phyloP scores from a whole-genome alignment of 2,888 invertebrate species.

The Lacanobia oleracea region DNA sequence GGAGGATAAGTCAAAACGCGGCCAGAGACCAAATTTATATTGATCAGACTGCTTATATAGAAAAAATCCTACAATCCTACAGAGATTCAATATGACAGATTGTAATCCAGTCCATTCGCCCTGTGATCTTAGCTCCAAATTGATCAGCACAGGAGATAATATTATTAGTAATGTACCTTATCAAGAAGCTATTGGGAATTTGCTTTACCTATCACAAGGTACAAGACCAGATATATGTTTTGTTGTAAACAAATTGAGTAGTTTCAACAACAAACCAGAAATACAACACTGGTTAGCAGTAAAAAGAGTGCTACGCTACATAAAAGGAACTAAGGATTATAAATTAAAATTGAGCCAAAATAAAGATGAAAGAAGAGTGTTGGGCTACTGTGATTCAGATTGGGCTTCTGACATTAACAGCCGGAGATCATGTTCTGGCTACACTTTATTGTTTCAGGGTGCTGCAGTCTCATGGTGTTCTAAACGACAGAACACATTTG shows the following conservation, averaged over 20 bases:
- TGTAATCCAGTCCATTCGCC: too few species aligned
- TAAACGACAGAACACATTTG: conserved; percentile 47
- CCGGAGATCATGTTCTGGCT: conserved; percentile 17
- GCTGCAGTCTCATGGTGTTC: conserved; percentile 63
- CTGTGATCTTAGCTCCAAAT: too few species aligned
- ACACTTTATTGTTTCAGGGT: conserved; percentile 51
- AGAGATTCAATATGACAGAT: conserved; percentile 5
- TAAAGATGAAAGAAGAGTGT: background rate
- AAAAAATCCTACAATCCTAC: too few species aligned
- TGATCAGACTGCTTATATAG: too few species aligned
- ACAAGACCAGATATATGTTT: conserved; percentile 64
- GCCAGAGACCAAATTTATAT: too few species aligned
- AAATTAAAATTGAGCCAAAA: conserved; percentile 35
- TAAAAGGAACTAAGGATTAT: conserved; percentile 57
- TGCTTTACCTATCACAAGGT: too few species aligned
- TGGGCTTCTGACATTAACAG: conserved; percentile 50
- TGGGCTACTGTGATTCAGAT: conserved; percentile 65
- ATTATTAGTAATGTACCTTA: too few species aligned
- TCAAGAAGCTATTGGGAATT: too few species aligned
- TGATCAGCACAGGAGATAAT: too few species aligned
- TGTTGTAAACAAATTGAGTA: conserved; percentile 60
- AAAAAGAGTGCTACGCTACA: conserved; percentile 40
- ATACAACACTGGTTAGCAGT: conserved; percentile 47
- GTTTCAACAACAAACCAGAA: conserved; percentile 54
- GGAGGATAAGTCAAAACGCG: too few species aligned